These are phyloP conservation scores for Troglohyphantes excavatus DNA, from an alignment of 2,888 invertebrate species.

Conservation along the genomic window DNA sequence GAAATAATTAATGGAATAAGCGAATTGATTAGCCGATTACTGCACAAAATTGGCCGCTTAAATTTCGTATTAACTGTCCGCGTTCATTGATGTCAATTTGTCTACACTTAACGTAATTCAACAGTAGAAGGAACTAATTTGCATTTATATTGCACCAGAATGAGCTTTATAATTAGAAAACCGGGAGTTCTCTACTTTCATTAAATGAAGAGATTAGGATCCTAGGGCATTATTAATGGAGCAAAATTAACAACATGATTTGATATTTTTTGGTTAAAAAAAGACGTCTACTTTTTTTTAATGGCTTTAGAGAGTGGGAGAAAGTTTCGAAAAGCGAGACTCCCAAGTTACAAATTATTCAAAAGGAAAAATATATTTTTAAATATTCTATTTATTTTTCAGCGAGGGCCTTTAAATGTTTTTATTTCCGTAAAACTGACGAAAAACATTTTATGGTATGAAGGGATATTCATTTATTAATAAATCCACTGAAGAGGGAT, in stretches of 20 bases:
- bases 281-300: background rate
- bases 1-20: no score
- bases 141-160: slow-evolving; percentile 31
- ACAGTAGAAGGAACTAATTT: slow-evolving; percentile 11
- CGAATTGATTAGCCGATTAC: background rate
- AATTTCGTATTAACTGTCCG: background rate
- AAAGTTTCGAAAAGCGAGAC: background rate
- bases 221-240: background rate
- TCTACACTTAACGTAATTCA: slow-evolving; percentile 2
- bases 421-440: no score
- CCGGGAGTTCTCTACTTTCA: background rate
- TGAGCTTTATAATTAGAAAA: slow-evolving; percentile 8
- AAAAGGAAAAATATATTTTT: no score
- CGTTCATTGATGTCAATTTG: background rate
- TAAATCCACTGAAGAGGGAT: no score
- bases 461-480: no score
- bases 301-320: background rate
- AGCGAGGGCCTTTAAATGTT: no score
- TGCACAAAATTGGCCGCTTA: background rate
- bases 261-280: background rate
- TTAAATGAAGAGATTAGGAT: background rate
- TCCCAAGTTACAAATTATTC: no score
- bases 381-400: no score
- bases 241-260: background rate
- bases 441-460: no score